Evolutionary conservation across 2,797 vertebrate genomes (phyloP).

Genomic region (Distichodus sexfasciatus): DNA sequence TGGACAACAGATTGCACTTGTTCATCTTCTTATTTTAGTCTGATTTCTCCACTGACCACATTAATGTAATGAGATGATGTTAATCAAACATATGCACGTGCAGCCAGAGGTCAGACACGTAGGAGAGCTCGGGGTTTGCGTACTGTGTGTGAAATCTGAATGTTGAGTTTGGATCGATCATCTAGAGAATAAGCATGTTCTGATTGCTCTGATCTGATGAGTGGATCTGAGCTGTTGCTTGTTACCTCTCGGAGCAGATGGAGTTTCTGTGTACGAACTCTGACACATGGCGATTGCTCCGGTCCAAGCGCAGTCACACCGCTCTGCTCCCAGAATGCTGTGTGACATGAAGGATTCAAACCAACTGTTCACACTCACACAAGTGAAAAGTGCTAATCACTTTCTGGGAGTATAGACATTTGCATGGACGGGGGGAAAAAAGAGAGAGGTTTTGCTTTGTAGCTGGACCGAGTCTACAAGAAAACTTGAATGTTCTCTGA

Average conservation of each 20-base stretch:
- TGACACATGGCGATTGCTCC: conserved; percentile 49
- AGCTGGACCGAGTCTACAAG: not conserved
- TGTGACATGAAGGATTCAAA: conserved; percentile 38
- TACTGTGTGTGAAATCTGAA: no score
- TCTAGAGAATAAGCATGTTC: not conserved
- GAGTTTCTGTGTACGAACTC: conserved; percentile 50
- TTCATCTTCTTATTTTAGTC: no score
- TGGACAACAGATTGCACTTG: no score
- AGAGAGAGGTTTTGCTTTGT: not conserved
- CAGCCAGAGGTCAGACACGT: no score
- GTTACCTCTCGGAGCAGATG: conserved; percentile 54
- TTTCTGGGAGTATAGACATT: conserved; percentile 26
- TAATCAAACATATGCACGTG: no score
- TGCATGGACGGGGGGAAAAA: not conserved
- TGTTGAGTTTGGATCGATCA: not conserved
- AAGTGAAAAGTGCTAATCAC: conserved; percentile 46
- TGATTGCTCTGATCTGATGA: conserved; percentile 12
- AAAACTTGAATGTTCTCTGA: not conserved
- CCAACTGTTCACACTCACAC: conserved; percentile 52
- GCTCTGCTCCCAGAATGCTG: conserved; percentile 35
- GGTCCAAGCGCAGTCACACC: conserved; percentile 45
- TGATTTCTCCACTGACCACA: no score
- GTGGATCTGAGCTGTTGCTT: conserved; percentile 16
- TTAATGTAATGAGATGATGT: no score
- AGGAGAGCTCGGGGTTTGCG: no score